Base-by-base conservation (phyloP, 2,888 invertebrate genomes). In the Caenorhabditis sp. region DNA sequence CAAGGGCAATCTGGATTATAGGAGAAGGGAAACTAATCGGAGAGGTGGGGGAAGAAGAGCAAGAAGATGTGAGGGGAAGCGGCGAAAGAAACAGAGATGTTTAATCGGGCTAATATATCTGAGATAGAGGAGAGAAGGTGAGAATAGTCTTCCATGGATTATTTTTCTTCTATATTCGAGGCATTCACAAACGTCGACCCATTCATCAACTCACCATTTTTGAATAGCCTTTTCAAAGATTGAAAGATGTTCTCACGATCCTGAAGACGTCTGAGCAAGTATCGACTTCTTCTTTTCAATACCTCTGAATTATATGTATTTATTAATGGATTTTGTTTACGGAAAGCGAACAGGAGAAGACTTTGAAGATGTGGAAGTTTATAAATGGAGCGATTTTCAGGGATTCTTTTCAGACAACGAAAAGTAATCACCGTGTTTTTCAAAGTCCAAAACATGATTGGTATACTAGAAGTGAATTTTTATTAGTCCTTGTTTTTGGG, bases 51-150 rank as follows among this genome's bases (percentile, higher is more conserved):
- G 41, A 49, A 28, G 47, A 64, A 31, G 26, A 63, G 41, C n/a
- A 38, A 26, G 64, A 56, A 1, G 73, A 38, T 6, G 51, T 26
- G 19, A 28, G 41, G 41, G 22, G 31, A 26, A 35, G n/a, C 14
- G 54, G 41, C 24, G 38, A 14, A 35, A 41, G 49, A 59, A 26
- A 28, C n/a, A n/a, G 31, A 51, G 41, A 74, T 75, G 56, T 58
- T 75, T 75, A 66, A 75, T 75, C 75, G 75, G 47, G 75, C 66
- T 66, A 66, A 75, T 74, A 74, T 61, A 51, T 26, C 35, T 49
- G 31, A 28, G 35, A 59, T 16, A 12, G 28, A 28, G 35, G 38
- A 44, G 38, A 61, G 44, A 35, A 16, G n/a, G 7, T 22, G 31
- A 31, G 7, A 47, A 28, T 47, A 22, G 44, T 61, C 19, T 54